These are phyloP conservation scores for Scyliorhinus canicula DNA, from an alignment of 2,797 vertebrate genomes.

Conservation along the genomic window DNA sequence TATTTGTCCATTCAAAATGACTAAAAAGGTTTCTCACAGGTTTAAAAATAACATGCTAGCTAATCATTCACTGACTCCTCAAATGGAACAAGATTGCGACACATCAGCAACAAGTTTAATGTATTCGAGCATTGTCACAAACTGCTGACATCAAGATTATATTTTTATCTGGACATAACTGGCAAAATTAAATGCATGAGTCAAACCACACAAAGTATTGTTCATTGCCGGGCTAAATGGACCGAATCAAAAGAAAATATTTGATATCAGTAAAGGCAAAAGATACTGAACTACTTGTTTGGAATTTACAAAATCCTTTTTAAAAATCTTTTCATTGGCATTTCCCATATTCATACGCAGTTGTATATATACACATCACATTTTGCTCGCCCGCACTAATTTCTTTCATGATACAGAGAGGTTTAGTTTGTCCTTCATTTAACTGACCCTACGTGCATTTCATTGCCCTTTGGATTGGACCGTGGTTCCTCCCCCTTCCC, in stretches of 20 bases:
- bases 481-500: no score
- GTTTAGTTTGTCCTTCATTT: no score
- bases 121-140: not conserved
- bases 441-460: no score
- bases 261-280: not conserved
- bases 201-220: not conserved
- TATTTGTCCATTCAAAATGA: not conserved
- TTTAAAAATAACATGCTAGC: not conserved
- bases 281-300: not conserved
- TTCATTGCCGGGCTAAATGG: slow-evolving; percentile 6
- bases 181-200: not conserved
- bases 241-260: not conserved
- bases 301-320: not conserved
- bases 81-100: not conserved
- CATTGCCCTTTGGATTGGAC: no score
- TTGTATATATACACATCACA: no score
- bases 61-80: not conserved
- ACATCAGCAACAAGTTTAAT: not conserved
- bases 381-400: no score
- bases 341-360: no score
- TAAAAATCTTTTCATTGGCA: no score
- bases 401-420: no score
- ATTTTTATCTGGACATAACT: slow-evolving; percentile 5
- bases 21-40: not conserved
- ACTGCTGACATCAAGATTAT: not conserved